Evolutionary conservation across 2,888 invertebrate genomes (phyloP).

Genomic region (Dryomyza anilis): DNA sequence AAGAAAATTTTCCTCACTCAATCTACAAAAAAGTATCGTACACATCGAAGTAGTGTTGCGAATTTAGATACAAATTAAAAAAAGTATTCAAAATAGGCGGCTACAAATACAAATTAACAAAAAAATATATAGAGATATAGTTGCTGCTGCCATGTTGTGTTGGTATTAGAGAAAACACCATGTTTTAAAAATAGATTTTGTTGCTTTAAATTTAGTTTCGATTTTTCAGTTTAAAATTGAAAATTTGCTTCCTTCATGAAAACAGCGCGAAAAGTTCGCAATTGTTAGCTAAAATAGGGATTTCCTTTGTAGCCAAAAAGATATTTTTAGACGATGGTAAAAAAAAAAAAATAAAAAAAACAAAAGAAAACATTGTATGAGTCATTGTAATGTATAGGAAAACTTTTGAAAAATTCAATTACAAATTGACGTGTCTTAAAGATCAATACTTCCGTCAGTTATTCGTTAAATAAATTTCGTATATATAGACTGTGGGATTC

Average conservation of each 20-base stretch:
- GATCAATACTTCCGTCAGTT: too few relatives aligned
- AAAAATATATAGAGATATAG: not conserved
- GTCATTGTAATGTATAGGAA: too few relatives aligned
- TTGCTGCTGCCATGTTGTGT: too few relatives aligned
- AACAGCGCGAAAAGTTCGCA: not conserved
- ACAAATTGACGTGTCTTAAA: too few relatives aligned
- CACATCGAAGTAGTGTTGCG: too few relatives aligned
- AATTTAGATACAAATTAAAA: too few relatives aligned
- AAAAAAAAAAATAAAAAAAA: too few relatives aligned
- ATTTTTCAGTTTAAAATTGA: not conserved
- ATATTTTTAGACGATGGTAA: not conserved
- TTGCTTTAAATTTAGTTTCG: slow-evolving; percentile 15
- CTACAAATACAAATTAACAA: not conserved
- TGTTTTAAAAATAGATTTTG: not conserved
- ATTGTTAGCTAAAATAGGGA: slow-evolving; percentile 27
- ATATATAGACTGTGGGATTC: too few relatives aligned
- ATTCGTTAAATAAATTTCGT: too few relatives aligned
- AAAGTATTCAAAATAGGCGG: not conserved
- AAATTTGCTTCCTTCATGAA: slow-evolving; percentile 8
- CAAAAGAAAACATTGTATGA: too few relatives aligned
- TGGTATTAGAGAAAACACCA: not conserved
- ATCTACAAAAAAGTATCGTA: too few relatives aligned
- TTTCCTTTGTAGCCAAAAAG: slow-evolving; percentile 9
- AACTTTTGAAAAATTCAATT: too few relatives aligned
- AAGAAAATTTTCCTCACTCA: not conserved